Conservation (phyloP, 2,113 vertebrate species). For the Prolemur simus region DNA sequence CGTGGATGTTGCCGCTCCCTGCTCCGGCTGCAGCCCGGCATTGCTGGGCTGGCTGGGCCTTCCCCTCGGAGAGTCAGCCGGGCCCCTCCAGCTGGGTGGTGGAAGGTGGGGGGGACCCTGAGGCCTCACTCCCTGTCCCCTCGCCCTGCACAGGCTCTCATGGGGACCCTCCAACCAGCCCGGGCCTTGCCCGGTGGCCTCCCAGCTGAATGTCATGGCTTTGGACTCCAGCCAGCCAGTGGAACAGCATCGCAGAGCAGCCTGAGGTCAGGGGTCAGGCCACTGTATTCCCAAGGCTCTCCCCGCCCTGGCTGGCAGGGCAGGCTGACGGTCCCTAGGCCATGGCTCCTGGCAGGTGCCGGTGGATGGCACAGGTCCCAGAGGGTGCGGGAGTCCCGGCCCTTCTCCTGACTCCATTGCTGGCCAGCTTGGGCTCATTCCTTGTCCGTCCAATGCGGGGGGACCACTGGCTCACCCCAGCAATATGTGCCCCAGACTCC, state of each 20-base stretch:
- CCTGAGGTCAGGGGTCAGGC: neutral
- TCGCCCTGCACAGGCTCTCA: no score
- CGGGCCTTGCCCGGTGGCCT: neutral
- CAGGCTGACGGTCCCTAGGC: neutral
- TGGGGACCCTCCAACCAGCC: neutral
- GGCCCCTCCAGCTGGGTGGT: neutral
- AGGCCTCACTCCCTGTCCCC: no score
- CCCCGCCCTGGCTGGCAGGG: neutral
- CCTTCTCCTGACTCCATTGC: neutral
- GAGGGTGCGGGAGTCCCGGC: neutral
- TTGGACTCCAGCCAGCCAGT: neutral
- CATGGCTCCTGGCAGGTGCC: neutral
- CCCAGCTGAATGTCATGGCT: neutral
- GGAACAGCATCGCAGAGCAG: no score
- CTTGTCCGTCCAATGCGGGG: neutral
- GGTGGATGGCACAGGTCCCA: neutral
- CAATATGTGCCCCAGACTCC: neutral
- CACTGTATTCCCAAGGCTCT: neutral
- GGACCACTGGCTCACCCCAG: neutral
- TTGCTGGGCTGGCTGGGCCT: no score
- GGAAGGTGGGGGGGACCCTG: neutral
- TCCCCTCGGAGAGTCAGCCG: no score
- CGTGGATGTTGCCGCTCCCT: no score
- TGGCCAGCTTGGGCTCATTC: neutral
- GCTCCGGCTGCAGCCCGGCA: no score